Evolutionary conservation across 2,797 vertebrate genomes (phyloP).

Genomic region (Neosalanx taihuensis): DNA sequence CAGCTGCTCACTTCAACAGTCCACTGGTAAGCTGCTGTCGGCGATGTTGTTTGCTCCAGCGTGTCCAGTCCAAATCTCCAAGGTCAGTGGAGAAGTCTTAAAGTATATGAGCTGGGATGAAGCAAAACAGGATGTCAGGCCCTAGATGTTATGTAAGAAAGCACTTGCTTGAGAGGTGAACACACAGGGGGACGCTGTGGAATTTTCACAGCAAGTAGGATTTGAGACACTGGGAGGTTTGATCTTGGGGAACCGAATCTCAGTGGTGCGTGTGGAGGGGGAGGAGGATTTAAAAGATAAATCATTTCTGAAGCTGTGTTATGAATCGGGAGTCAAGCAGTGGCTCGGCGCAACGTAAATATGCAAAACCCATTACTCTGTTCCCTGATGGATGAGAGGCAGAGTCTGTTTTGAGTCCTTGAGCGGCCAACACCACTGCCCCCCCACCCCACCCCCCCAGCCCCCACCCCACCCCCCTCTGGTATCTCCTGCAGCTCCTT

Average conservation of each 20-base stretch:
- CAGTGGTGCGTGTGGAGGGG: neutral
- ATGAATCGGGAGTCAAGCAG: constrained; percentile 6
- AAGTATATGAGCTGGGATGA: neutral
- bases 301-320: constrained; percentile 5
- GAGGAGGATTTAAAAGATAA: constrained; percentile 3
- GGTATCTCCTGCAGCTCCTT: neutral
- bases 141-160: neutral
- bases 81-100: neutral
- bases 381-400: neutral
- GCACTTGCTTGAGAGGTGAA: neutral
- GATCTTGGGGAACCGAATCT: neutral
- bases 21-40: neutral
- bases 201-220: neutral
- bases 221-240: neutral
- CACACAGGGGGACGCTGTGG: neutral
- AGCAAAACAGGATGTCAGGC: constrained; percentile 2
- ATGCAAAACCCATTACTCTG: constrained; percentile 9
- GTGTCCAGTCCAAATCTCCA: neutral
- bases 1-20: neutral
- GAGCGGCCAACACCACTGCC: neutral
- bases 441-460: neutral
- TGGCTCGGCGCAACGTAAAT: neutral
- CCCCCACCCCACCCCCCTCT: neutral
- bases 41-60: neutral
- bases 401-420: neutral